Conservation (phyloP, 2,113 vertebrate species). For the Charina bottae region DNA sequence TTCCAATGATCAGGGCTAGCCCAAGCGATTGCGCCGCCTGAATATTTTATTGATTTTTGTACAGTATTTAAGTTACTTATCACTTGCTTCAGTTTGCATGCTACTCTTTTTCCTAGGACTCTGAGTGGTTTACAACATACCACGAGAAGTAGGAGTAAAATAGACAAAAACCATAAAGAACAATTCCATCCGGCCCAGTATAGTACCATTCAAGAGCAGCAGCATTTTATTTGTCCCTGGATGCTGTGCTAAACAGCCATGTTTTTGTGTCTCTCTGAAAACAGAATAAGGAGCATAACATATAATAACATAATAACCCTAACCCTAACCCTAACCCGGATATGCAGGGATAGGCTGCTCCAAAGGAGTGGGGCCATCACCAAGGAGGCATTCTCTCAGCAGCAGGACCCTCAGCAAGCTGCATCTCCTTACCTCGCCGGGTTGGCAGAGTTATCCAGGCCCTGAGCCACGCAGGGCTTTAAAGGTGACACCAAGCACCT, state of each 20-base stretch:
- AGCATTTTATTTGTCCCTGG: background rate
- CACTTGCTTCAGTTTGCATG: background rate
- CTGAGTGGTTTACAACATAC: background rate
- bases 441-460: background rate
- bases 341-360: background rate
- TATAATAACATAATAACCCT: too few relatives aligned
- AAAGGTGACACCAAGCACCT: background rate
- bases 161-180: background rate
- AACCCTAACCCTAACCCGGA: too few relatives aligned
- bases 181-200: background rate
- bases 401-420: background rate
- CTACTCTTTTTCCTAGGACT: background rate
- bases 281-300: background rate
- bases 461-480: background rate
- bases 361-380: background rate
- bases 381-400: background rate
- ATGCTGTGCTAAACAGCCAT: background rate
- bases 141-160: background rate
- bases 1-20: background rate
- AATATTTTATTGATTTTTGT: background rate
- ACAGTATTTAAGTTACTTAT: background rate
- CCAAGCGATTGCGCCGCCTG: too few relatives aligned
- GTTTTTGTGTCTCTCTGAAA: background rate
- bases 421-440: background rate
- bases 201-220: background rate